Conservation (phyloP, 35 echinoderm and acorn worm genomes). For the Strongylocentrotus purpuratus region DNA sequence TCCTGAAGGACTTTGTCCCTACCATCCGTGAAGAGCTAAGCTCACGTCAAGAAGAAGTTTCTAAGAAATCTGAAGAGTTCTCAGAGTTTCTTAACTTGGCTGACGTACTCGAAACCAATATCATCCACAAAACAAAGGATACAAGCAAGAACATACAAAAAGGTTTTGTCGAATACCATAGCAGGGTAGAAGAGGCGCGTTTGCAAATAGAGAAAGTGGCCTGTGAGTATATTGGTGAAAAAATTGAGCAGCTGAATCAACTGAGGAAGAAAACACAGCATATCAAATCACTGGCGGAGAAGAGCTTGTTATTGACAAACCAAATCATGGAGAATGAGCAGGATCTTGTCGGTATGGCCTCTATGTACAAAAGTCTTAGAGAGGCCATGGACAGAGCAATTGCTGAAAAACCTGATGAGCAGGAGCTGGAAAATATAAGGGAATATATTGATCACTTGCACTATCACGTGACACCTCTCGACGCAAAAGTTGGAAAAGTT, state of each 20-base stretch:
- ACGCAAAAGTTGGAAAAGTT: slow-evolving; percentile 6
- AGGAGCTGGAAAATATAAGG: background rate
- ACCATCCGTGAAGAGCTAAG: slow-evolving; percentile 23
- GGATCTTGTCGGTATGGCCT: slow-evolving; percentile 23
- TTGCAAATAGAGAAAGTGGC: background rate
- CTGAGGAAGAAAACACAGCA: slow-evolving; percentile 2
- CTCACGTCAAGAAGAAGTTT: background rate
- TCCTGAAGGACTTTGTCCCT: slow-evolving; percentile 5
- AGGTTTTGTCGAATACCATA: background rate
- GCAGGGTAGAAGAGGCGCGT: background rate
- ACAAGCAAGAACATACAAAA: slow-evolving; percentile 1
- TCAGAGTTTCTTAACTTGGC: background rate
- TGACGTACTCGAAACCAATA: background rate
- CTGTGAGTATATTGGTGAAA: slow-evolving; percentile 5
- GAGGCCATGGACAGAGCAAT: slow-evolving; percentile 37
- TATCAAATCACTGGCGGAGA: slow-evolving; percentile 24
- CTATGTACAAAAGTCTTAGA: slow-evolving; percentile 33
- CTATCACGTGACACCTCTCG: background rate
- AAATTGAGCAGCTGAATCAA: background rate
- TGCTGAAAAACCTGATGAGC: slow-evolving; percentile 35
- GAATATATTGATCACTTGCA: background rate
- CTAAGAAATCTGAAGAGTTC: slow-evolving; percentile 13
- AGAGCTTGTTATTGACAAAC: background rate
- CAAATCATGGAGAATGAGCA: slow-evolving; percentile 30
- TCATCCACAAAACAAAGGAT: background rate